Conservation (phyloP, 2,797 vertebrate genomes). For the Sebastes baramenuke region DNA sequence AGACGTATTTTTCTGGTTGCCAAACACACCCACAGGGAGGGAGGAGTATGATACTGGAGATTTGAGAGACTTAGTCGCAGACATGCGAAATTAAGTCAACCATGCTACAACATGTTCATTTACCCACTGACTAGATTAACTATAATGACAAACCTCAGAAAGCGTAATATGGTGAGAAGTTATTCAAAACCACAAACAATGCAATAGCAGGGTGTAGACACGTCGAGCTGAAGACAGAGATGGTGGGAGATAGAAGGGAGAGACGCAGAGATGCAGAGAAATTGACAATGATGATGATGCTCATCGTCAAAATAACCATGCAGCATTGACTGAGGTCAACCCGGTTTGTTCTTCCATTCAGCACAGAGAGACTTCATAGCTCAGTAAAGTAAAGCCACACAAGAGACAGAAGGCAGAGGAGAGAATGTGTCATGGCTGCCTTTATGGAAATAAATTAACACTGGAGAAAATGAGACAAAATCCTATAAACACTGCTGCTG, state of each 20-base stretch:
- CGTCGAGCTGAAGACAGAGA: background rate
- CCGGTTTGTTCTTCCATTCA: conserved; percentile 30
- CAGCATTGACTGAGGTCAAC: conserved; percentile 34
- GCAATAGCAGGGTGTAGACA: conserved; percentile 44
- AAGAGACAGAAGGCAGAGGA: conserved; percentile 69
- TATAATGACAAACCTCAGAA: conserved; percentile 51
- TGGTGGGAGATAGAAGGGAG: background rate
- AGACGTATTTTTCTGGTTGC: conserved; percentile 55
- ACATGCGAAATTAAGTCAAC: conserved; percentile 60
- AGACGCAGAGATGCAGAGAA: background rate
- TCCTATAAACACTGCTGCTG: conserved; percentile 81
- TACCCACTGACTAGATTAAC: conserved; percentile 44
- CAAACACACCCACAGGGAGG: conserved; percentile 48
- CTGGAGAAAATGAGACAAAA: conserved; percentile 82
- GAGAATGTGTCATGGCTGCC: conserved; percentile 80
- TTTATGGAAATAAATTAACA: conserved; percentile 83
- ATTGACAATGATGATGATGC: conserved; percentile 32
- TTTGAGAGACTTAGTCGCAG: conserved; percentile 48
- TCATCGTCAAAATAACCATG: conserved; percentile 47
- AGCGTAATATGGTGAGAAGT: conserved; percentile 32
- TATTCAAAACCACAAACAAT: conserved; percentile 48
- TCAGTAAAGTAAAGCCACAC: conserved; percentile 65
- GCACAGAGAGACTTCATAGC: conserved; percentile 34
- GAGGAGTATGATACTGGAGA: conserved; percentile 42
- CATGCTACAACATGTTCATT: conserved; percentile 57